Evolutionary conservation across 2,888 invertebrate genomes (phyloP).

Genomic region (Aleiodes alternator): DNA sequence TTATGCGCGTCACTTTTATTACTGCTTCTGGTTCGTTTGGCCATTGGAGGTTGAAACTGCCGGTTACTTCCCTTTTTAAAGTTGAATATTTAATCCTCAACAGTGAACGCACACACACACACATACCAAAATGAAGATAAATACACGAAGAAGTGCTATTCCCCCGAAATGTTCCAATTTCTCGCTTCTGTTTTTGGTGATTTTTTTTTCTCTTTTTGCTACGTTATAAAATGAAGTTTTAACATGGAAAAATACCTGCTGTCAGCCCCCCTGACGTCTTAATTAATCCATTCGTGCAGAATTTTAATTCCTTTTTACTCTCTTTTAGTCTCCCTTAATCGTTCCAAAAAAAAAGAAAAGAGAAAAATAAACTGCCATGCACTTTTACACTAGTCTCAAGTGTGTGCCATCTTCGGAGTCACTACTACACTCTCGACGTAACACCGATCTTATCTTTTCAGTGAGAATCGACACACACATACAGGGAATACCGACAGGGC

Average conservation of each 20-base stretch:
- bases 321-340: background rate
- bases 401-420: constrained; percentile 34
- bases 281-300: constrained; percentile 18
- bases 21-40: constrained; percentile 2
- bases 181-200: too few species aligned
- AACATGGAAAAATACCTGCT: too few species aligned
- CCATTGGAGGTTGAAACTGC: background rate
- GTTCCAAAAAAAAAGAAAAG: constrained; percentile 27
- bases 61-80: constrained; percentile 12
- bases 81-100: constrained; percentile 14
- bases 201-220: too few species aligned
- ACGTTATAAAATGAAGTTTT: too few species aligned
- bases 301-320: background rate
- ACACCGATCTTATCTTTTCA: constrained; percentile 56
- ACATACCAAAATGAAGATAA: background rate
- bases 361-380: constrained; percentile 10
- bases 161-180: too few species aligned
- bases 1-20: constrained; percentile 14
- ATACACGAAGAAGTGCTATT: too few species aligned
- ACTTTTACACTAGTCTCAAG: constrained; percentile 21
- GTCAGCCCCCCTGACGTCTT: constrained; percentile 18
- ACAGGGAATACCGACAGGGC: constrained; percentile 31
- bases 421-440: constrained; percentile 48
- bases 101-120: constrained; percentile 10
- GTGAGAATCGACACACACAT: constrained; percentile 52